phyloP scores from a whole-genome alignment of 2,888 invertebrate species.

The Autographa gamma region DNA sequence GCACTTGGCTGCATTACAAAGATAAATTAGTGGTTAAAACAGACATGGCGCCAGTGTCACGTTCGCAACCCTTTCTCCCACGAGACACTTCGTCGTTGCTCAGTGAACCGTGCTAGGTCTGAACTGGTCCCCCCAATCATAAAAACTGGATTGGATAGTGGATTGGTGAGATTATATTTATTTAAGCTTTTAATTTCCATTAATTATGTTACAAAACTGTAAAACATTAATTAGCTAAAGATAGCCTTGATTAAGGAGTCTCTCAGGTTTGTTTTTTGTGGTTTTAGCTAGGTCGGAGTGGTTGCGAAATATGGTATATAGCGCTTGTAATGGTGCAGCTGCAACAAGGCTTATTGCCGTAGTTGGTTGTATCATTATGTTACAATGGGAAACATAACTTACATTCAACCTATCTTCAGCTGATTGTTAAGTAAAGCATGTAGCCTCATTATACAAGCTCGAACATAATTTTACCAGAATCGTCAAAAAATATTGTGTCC shows the following conservation, averaged over 20 bases:
- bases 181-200: not conserved
- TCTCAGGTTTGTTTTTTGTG: no score
- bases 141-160: not conserved
- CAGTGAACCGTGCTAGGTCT: not conserved
- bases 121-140: not conserved
- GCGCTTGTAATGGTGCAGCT: no score
- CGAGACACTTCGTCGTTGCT: not conserved
- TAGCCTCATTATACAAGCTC: not conserved
- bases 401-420: not conserved
- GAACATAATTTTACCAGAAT: not conserved
- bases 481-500: constrained; percentile 28
- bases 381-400: not conserved
- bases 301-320: no score
- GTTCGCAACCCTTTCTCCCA: constrained; percentile 1
- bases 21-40: not conserved
- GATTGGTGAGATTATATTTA: not conserved
- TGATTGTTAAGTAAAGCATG: not conserved
- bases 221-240: no score
- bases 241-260: no score
- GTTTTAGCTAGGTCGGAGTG: no score
- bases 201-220: no score
- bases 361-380: no score
- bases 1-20: no score
- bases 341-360: no score
- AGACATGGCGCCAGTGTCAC: not conserved